A percentile compares a stretch with the other conserved stretches of the same genome.
Conservation (phyloP, 2,797 vertebrate genomes). For the Pseudomugil tenellus region DNA sequence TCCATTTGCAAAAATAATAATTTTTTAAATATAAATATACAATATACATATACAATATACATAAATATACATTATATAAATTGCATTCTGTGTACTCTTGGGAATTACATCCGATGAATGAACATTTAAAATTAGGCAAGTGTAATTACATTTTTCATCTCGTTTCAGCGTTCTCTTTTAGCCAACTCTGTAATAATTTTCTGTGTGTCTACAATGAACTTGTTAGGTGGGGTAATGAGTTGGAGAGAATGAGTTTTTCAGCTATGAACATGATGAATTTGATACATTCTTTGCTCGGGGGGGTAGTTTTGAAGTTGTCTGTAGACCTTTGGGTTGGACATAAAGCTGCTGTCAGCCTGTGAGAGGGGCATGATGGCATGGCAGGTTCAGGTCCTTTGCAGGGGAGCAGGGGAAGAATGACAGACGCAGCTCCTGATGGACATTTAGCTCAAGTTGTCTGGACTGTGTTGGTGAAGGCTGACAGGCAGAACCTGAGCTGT, state of each 20-base stretch:
- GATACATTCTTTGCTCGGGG: conserved; percentile 15
- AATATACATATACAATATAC: too few species aligned
- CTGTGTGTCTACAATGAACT: conserved; percentile 21
- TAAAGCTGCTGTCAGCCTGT: conserved; percentile 47
- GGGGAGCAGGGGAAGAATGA: conserved; percentile 51
- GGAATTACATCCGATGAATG: conserved; percentile 48
- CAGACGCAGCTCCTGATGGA: conserved; percentile 66
- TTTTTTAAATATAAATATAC: too few species aligned
- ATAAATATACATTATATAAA: conserved; percentile 38
- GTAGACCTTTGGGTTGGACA: conserved; percentile 37
- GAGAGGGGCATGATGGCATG: conserved; percentile 32
- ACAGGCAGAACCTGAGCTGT: conserved; percentile 73
- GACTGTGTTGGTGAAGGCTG: conserved; percentile 55
- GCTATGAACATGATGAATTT: conserved; percentile 17
- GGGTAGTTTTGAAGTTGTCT: conserved; percentile 33
- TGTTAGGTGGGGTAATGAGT: conserved; percentile 26
- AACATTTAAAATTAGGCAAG: conserved; percentile 36
- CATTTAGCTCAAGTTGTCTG: conserved; percentile 61
- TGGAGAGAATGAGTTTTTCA: conserved; percentile 26
- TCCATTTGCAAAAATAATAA: background rate
- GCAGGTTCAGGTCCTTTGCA: conserved; percentile 40
- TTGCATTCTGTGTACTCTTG: conserved; percentile 22
- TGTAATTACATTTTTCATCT: conserved; percentile 35
- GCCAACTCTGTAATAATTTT: conserved; percentile 32
- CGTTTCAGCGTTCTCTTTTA: conserved; percentile 28